Percentiles rank a stretch among this genome's conserved stretches.
Conservation (phyloP, 2,113 vertebrate species). For the Gymnorhina tibicen region DNA sequence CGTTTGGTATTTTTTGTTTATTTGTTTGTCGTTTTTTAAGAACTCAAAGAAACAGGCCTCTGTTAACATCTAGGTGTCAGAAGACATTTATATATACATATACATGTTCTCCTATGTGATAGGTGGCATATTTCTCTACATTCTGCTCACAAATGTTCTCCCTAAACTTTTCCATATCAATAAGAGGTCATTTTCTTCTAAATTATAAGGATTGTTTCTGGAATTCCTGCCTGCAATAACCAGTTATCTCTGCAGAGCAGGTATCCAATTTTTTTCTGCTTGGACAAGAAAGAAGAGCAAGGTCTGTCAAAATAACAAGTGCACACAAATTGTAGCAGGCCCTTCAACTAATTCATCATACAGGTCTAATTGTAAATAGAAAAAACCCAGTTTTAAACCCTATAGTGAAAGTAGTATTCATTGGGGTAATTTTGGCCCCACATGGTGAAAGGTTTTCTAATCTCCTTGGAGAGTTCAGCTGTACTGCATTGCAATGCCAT, state of each 20-base stretch:
- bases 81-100: background rate
- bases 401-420: background rate
- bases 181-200: background rate
- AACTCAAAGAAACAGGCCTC: background rate
- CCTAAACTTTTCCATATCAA: background rate
- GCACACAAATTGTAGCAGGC: background rate
- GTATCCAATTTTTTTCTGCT: background rate
- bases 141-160: background rate
- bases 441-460: background rate
- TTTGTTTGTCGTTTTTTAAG: rapidly evolving
- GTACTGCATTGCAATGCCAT: background rate
- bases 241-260: background rate
- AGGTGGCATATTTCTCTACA: background rate
- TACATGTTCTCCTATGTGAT: background rate
- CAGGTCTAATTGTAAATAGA: background rate
- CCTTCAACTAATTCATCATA: background rate
- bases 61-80: background rate
- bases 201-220: background rate
- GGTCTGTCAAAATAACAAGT: background rate
- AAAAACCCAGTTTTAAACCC: background rate
- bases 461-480: background rate
- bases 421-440: background rate
- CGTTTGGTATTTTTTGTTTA: background rate
- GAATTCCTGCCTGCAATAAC: background rate
- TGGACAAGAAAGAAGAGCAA: background rate